Base-by-base conservation (phyloP, 2,888 invertebrate species). In the Aquatica leii region DNA sequence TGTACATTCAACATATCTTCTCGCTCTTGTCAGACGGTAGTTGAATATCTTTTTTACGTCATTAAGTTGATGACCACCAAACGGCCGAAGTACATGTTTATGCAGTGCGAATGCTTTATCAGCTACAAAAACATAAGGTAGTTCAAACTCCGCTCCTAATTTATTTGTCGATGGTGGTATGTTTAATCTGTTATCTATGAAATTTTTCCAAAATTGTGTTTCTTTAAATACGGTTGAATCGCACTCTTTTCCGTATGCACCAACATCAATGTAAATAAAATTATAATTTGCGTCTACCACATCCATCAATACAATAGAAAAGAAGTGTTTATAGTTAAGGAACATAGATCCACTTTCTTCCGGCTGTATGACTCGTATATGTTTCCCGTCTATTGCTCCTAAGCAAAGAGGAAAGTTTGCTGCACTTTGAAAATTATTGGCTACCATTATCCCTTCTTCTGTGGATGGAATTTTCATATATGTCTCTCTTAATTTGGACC, bases 321-420 rank as follows among this genome's bases (percentile, higher is more conserved):
- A 72, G 69, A 53, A 63, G 69, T 54, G 57, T 59, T 72, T 72
- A 58, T 72, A 73, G 57, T 72, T 73, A 31, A 70, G 66, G 64
- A 66, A 69, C 67, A 70, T 66, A 24, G 71, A 73, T 49, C 72
- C 72, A 67, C 64, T 68, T 51, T 66, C 50, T 14, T 59, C 50
- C 46, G 68, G 69, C 43, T 70, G 69, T 41, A 69, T 69, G 31
- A 74, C 21, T 64, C 72, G 61, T 14, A 74, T 71, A 55, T 75
- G 72, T 67, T 73, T 75, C 9, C 74, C 74, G 57, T 74, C 72
- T 11, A 73, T 55, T 21, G 74, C 73, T 57, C 71, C 74, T 9
- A 74, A 50, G 58, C 73, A 58, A 68, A 21, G 50, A 14, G 50
- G 34, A 56, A 74, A 71, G 57, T 69, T 66, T 21, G 64, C 54